Base-by-base conservation (phyloP, 2,888 invertebrate species). In the Drosophila suboccidentalis region DNA sequence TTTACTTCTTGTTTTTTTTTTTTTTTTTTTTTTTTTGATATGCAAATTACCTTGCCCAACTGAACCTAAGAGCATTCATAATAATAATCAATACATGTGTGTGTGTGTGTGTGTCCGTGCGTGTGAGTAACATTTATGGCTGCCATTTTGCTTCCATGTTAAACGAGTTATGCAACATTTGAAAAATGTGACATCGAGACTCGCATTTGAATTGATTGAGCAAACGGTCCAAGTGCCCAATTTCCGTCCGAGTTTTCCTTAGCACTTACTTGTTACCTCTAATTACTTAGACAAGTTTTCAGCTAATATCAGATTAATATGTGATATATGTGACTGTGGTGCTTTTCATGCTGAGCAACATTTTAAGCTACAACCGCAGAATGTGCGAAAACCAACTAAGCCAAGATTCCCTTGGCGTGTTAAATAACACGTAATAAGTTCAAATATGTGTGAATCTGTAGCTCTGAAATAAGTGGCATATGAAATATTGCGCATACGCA, bases 401-500 rank as follows among this genome's bases (percentile, higher is more conserved):
- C 47, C 53, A 49, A 59, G 26, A 57, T 44, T 17, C 49, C 50
- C 15, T 5, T 43, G 50, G 22, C 50, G 22, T 22, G n/a, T 26
- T 55, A 19, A 38, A 57, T 65, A 59, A 39, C 43, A 39, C 11
- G 44, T 49, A 44, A 41, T 61, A 49, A 29, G 22, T 46, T 36
- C 36, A 22, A 62, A 66, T 34, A 17, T 22, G 26, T 46, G 57
- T 17, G 26, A 57, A 22, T 36, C 57, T 29, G 38, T 51, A 50
- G 72, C 53, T 77, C 4, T 26, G 41, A 63, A 65, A 49, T 50
- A 65, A 41, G 39, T 78, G 61, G 36, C 49, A 65, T 41, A 60
- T 63, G 19, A 55, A 65, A 68, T 79, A 75, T 78, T 75, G 41
- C 79, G 71, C 51, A 68, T 75, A 78, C 77, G 75, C 79, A 64